Conservation (phyloP, 2,888 invertebrate species). For the Alloplasta piceator region DNA sequence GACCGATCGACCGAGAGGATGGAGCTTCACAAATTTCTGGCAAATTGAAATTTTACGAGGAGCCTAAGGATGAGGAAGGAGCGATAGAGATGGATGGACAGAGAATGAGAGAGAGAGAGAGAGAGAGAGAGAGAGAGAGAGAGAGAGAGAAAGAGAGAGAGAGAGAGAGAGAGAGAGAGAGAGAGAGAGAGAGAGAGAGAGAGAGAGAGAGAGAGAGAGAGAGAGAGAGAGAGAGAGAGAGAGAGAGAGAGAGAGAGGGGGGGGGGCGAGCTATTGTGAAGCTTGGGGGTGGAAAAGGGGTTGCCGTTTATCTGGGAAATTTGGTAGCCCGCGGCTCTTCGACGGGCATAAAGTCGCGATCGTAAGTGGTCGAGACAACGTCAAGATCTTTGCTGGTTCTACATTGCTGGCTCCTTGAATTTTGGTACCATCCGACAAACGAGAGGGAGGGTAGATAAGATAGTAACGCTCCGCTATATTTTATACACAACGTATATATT, state of each 20-base stretch:
- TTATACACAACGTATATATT: too few relatives aligned
- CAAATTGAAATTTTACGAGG: conserved; percentile 65
- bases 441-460: too few relatives aligned
- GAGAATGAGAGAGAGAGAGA: conserved; percentile 45
- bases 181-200: conserved; percentile 36
- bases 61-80: conserved; percentile 60
- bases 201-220: conserved; percentile 48
- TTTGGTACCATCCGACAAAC: too few relatives aligned
- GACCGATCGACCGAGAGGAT: background rate
- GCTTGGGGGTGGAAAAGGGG: conserved; percentile 7
- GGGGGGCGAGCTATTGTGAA: too few relatives aligned
- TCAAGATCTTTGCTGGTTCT: conserved; percentile 16
- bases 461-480: too few relatives aligned
- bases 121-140: too few relatives aligned
- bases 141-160: conserved; percentile 48
- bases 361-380: conserved; percentile 63
- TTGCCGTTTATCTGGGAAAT: conserved; percentile 58
- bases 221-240: conserved; percentile 21
- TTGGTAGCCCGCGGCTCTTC: conserved; percentile 59
- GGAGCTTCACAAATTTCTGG: conserved; percentile 55
- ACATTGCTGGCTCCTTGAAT: too few relatives aligned
- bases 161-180: conserved; percentile 49
- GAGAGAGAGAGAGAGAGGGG: conserved; percentile 45
- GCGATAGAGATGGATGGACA: conserved; percentile 27
- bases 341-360: conserved; percentile 61